Base-by-base conservation (phyloP, 2,888 invertebrate species). In the Ennomos fuscantarius region DNA sequence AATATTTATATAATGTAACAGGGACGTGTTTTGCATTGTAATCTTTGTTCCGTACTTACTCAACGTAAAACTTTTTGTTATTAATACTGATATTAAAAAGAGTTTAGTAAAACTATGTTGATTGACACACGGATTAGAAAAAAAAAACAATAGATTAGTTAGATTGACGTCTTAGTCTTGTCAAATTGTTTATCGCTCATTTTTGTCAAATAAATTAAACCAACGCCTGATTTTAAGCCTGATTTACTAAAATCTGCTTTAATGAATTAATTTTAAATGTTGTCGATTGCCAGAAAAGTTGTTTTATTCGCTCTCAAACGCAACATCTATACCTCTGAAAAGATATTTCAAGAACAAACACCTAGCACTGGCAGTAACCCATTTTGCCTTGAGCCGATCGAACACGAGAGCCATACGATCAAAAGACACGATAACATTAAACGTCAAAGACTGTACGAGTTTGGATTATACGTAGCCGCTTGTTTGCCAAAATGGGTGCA, bases 401-500 rank as follows among this genome's bases (percentile, higher is more conserved):
- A 77, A 40, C 61, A 68, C 12, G 63, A 75, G 11, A 68, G 68
- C 43, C 74, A 79, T 58, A 90, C 87, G 0, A 39, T 90, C 1
- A 78, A 78, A 47, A 78, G 65, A 42, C 91, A 91, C 58, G 77
- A 90, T 50, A 90, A 89, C 43, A 42, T 45, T 0, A 71, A 61
- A 44, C 79, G 91, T 2, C 86, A 89, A 68, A 73, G 62, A 12
- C 70, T 90, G 1, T 90, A 91, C 49, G 87, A 90, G 48, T 91
- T 88, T 48, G 91, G 91, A 13, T 65, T 91, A 2, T 91, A 91
- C 62, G 85, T 84, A 0, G 91, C 87, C 1, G 80, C 85, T 2
- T 91, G 90, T 62, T 58, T 90, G 66, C 91, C 91, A 0, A 91
- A 89, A 64, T 91, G 72, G 59, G 88, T 91, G 1, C 91, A 91